Evolutionary conservation across 2,888 invertebrate genomes (phyloP).

Genomic region (Lepidocyrtoides sp.): DNA sequence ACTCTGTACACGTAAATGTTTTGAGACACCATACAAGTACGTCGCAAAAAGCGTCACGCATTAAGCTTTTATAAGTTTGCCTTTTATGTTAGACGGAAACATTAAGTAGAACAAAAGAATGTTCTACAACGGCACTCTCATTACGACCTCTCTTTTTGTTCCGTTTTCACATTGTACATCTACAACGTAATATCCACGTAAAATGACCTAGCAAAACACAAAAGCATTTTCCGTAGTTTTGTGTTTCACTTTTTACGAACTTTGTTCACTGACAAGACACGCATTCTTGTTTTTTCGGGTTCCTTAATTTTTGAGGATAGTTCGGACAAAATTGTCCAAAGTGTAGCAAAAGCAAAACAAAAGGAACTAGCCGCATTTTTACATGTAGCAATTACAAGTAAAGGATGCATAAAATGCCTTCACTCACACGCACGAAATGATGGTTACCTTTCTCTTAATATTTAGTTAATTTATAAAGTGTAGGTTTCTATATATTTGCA

Average conservation of each 20-base stretch:
- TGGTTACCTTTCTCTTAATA: slow-evolving; percentile 27
- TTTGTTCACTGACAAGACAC: background rate
- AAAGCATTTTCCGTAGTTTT: too few relatives aligned
- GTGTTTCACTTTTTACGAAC: background rate
- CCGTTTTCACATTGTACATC: background rate
- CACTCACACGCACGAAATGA: slow-evolving; percentile 43
- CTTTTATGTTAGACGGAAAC: too few relatives aligned
- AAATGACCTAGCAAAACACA: background rate
- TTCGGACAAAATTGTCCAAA: background rate
- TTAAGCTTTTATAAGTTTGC: too few relatives aligned
- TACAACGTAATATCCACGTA: background rate
- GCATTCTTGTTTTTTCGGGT: background rate
- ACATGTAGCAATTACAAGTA: background rate
- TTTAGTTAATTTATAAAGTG: slow-evolving; percentile 34
- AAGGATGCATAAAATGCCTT: background rate
- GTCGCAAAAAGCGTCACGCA: too few relatives aligned
- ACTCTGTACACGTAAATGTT: background rate
- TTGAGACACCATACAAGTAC: too few relatives aligned
- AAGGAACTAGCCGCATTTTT: background rate
- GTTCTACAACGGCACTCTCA: too few relatives aligned
- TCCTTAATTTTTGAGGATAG: background rate
- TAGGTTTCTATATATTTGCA: too few relatives aligned
- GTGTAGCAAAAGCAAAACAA: background rate
- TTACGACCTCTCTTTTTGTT: too few relatives aligned
- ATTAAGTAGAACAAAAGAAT: too few relatives aligned